Evolutionary conservation across 1,140 invertebrate genomes (phyloP), one percentile per base, ranked within the genome.

Genomic region (Drosophila biarmipes): DNA sequence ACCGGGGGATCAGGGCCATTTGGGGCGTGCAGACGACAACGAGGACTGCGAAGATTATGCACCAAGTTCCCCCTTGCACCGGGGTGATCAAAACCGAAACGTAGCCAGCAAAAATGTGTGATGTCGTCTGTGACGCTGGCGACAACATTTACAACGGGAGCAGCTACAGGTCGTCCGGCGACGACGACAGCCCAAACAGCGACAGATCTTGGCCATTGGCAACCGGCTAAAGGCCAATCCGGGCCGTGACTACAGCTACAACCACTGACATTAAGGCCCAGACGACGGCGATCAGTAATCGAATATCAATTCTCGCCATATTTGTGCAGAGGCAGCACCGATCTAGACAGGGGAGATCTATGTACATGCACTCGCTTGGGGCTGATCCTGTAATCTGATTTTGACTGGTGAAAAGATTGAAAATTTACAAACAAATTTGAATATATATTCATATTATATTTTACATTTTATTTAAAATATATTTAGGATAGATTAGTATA

Each of bases 61-160:
- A 19, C 15, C 40, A 11, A 19, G 11, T 19, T 19, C 8, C 40
- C 8, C n/a, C 2, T 6, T 86, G 78, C 78, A 82, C 78, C 67
- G 80, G 49, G 49, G 61, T 76, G 72, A 67, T 76, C 54, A 40
- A 52, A 40, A 34, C 29, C 45, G 27, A 42, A 64, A 10, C 59
- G 35, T 7, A 40, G 51, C 42, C 38, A 48, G 51, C 49, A 37
- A 69, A 69, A 87, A 78, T 82, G 79, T 87, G 84, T 86, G 81
- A 80, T 75, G 82, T 85, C 81, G 81, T 72, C 82, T 87, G 59
- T 74, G 57, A 78, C 68, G 73, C 80, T 62, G 67, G 56, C 73
- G 74, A 86, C 81, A 80, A 86, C 74, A 81, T 81, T 79, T 73
- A 73, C 84, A 87, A 89, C 82, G 75, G 84, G 84, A 87, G 82